A percentile compares a stretch with the other conserved stretches of the same genome.
Conservation (phyloP, 2,113 vertebrate genomes). For the Murina feae region DNA sequence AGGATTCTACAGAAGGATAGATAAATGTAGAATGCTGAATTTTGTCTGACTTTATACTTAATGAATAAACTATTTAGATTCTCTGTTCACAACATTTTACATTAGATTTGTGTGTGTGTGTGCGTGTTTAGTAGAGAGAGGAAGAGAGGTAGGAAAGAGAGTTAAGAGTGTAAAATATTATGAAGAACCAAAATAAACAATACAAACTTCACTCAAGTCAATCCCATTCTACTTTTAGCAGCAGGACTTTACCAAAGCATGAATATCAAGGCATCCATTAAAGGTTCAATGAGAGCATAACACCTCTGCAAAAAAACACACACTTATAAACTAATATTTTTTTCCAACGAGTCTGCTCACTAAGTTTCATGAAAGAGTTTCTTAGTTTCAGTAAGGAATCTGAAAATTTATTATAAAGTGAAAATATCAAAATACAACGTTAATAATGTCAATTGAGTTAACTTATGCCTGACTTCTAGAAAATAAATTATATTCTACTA, state of each 20-base stretch:
- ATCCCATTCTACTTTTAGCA: not conserved
- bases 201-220: not conserved
- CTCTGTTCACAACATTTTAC: not conserved
- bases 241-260: not conserved
- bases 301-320: not conserved
- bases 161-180: not conserved
- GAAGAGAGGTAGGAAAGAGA: not conserved
- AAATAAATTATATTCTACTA: not conserved
- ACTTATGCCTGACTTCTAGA: not conserved
- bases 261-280: not conserved
- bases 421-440: not conserved
- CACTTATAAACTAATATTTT: constrained; percentile 32
- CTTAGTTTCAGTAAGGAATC: not conserved
- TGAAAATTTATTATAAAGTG: not conserved
- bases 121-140: not conserved
- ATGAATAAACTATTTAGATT: not conserved
- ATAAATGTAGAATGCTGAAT: not conserved
- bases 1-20: not conserved
- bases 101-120: not conserved
- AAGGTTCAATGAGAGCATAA: not conserved
- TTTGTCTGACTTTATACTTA: not conserved
- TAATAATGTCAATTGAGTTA: not conserved
- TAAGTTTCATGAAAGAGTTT: constrained; percentile 17
- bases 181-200: not conserved
- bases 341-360: not conserved